A percentile compares a stretch with the other conserved stretches of the same genome.
phyloP scores from a whole-genome alignment of 2,888 invertebrate genomes.

The Steromphala cineraria region DNA sequence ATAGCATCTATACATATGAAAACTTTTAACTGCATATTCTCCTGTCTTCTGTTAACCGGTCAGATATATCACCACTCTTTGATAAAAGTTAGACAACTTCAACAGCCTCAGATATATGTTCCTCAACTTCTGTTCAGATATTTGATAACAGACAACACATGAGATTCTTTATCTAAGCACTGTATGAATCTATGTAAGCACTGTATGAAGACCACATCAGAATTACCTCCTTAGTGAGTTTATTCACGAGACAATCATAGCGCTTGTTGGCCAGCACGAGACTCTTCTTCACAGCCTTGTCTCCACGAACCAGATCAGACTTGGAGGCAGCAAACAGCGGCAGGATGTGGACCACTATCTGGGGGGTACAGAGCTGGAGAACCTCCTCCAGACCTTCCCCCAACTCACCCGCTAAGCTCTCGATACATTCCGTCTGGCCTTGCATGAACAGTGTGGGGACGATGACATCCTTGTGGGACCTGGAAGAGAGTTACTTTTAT shows the following conservation, averaged over 20 bases:
- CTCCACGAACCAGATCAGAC: constrained; percentile 28
- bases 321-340: constrained; percentile 65
- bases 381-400: constrained; percentile 39
- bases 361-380: constrained; percentile 54
- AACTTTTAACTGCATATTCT: too few species aligned
- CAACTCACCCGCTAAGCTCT: constrained; percentile 39
- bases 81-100: too few species aligned
- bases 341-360: constrained; percentile 64
- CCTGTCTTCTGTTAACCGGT: too few species aligned
- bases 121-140: too few species aligned
- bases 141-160: too few species aligned
- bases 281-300: constrained; percentile 40
- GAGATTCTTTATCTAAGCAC: too few species aligned
- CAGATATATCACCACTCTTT: too few species aligned
- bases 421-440: constrained; percentile 41
- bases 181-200: too few species aligned
- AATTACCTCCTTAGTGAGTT: constrained; percentile 59
- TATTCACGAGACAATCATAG: constrained; percentile 55
- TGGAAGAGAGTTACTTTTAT: constrained; percentile 30
- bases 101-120: too few species aligned
- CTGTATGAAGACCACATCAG: too few species aligned
- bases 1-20: too few species aligned
- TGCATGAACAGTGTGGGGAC: constrained; percentile 59
- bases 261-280: constrained; percentile 49
- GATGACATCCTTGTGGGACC: constrained; percentile 48